phyloP scores from a whole-genome alignment of 2,888 invertebrate genomes.

The Cryptophagus acutangulus region DNA sequence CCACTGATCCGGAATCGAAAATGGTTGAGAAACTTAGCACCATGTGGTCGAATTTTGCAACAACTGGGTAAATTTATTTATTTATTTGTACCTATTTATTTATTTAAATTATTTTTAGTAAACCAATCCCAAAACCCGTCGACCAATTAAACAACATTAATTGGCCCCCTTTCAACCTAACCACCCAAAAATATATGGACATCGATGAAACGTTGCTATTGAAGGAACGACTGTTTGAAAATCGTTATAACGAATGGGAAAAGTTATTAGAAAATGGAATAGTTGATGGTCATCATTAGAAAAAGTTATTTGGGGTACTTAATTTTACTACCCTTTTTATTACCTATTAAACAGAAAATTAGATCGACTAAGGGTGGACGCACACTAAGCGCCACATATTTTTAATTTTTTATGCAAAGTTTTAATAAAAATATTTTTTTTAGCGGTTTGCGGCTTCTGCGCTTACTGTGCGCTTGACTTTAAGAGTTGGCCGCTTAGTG shows the following conservation, averaged over 20 bases:
- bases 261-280: too few relatives aligned
- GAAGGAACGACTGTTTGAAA: conserved; percentile 42
- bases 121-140: conserved; percentile 45
- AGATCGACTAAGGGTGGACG: too few relatives aligned
- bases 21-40: conserved; percentile 47
- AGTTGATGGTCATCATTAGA: too few relatives aligned
- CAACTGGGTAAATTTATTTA: conserved; percentile 40
- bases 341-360: too few relatives aligned
- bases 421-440: too few relatives aligned
- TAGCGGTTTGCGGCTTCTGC: too few relatives aligned
- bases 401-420: too few relatives aligned
- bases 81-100: conserved; percentile 49
- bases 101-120: conserved; percentile 41
- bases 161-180: conserved; percentile 44
- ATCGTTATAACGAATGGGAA: conserved; percentile 46
- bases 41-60: conserved; percentile 49
- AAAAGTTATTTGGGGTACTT: too few relatives aligned
- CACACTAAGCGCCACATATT: too few relatives aligned
- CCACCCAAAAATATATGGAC: conserved; percentile 45
- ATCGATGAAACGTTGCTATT: conserved; percentile 43
- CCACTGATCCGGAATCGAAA: conserved; percentile 43
- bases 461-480: too few relatives aligned
- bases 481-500: too few relatives aligned
- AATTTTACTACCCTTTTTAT: too few relatives aligned
- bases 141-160: conserved; percentile 39